Conservation (phyloP, 2,113 vertebrate species). For the Dipodomys merriami region DNA sequence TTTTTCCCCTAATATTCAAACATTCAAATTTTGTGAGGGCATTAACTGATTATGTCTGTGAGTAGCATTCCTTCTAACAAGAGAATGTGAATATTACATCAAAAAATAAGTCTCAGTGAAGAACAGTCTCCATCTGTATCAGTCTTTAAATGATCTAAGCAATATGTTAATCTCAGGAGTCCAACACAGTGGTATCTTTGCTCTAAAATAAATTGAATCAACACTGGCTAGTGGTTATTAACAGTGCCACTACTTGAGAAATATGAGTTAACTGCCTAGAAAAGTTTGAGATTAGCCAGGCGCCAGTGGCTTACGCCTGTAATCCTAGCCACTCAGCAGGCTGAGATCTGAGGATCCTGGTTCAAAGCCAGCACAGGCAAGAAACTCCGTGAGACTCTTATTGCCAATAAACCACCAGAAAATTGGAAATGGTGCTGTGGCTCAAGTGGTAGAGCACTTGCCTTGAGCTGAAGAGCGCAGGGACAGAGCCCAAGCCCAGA, state of each 20-base stretch:
- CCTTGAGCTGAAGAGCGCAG: too few relatives aligned
- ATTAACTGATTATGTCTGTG: slow-evolving; percentile 39
- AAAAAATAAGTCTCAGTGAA: slow-evolving; percentile 50
- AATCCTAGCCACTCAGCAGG: too few relatives aligned
- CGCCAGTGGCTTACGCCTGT: too few relatives aligned
- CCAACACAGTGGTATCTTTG: background rate
- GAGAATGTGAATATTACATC: slow-evolving; percentile 55
- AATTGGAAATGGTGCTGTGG: too few relatives aligned
- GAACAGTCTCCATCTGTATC: background rate
- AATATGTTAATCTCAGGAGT: background rate
- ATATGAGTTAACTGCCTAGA: background rate
- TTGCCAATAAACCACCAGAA: too few relatives aligned
- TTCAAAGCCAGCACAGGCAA: too few relatives aligned
- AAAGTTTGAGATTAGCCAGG: too few relatives aligned
- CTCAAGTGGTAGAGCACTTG: too few relatives aligned
- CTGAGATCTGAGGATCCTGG: too few relatives aligned
- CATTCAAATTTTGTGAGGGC: slow-evolving; percentile 16
- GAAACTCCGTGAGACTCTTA: too few relatives aligned
- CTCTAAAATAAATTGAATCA: background rate
- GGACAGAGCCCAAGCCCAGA: too few relatives aligned
- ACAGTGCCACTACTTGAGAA: background rate
- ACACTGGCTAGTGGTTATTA: background rate
- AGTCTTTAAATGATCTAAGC: slow-evolving; percentile 40
- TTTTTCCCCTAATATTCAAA: slow-evolving; percentile 12
- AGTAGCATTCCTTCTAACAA: background rate